These are phyloP conservation scores for Oryctes rhinoceros DNA, from an alignment of 1,140 invertebrate species.

Conservation along the genomic window DNA sequence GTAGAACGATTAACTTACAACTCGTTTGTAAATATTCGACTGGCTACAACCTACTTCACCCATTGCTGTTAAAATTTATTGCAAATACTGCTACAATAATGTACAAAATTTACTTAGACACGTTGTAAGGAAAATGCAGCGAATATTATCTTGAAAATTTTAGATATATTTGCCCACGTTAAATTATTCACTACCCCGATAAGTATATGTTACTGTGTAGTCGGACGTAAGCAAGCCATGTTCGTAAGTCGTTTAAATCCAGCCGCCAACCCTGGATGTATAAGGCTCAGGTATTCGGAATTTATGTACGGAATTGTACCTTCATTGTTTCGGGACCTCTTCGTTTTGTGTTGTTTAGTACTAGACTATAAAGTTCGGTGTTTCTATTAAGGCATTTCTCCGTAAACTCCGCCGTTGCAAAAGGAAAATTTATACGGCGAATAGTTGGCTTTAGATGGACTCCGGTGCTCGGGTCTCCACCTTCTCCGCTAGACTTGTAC, in stretches of 20 bases:
- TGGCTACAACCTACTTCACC: too few species aligned
- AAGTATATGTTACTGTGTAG: neutral
- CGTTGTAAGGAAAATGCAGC: too few species aligned
- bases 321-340: neutral
- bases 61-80: too few species aligned
- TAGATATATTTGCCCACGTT: too few species aligned
- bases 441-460: conserved; percentile 21
- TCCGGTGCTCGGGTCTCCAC: neutral
- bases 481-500: neutral
- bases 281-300: conserved; percentile 13
- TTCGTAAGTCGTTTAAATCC: neutral
- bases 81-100: too few species aligned
- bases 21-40: too few species aligned
- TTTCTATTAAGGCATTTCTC: conserved; percentile 12
- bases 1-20: too few species aligned
- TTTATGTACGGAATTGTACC: conserved; percentile 18
- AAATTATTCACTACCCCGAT: too few species aligned
- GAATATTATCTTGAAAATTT: too few species aligned
- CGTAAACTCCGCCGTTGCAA: neutral
- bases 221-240: neutral
- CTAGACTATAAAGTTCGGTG: conserved; percentile 7
- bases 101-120: too few species aligned
- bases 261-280: neutral
- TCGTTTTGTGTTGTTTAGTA: conserved; percentile 8
- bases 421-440: conserved; percentile 18